Percentiles rank a stretch among this genome's conserved stretches.
phyloP scores from a whole-genome alignment of 2,888 invertebrate genomes.

The Drosophila lacicola region DNA sequence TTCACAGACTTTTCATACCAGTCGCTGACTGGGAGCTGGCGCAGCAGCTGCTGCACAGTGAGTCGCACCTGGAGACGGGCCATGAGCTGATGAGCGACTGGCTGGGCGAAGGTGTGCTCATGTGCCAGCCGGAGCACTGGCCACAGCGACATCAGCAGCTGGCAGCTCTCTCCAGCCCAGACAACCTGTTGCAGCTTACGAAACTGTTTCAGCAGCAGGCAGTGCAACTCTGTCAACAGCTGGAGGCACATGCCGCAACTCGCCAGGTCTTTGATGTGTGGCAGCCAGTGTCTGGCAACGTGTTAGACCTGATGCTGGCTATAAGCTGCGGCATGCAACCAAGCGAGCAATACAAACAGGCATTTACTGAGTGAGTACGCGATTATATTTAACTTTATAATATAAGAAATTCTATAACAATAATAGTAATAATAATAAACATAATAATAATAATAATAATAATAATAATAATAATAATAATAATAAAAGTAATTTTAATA shows the following conservation, averaged over 20 bases:
- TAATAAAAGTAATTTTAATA: too few relatives aligned
- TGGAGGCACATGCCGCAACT: slow-evolving; percentile 15
- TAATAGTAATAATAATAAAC: too few relatives aligned
- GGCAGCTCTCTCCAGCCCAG: slow-evolving; percentile 30
- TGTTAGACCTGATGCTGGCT: slow-evolving; percentile 47
- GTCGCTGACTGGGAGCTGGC: slow-evolving; percentile 62
- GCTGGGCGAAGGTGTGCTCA: slow-evolving; percentile 44
- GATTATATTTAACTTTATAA: too few relatives aligned
- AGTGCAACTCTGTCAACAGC: slow-evolving; percentile 16
- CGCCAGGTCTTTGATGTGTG: slow-evolving; percentile 48
- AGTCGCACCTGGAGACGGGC: slow-evolving; percentile 53
- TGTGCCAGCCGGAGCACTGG: slow-evolving; percentile 51
- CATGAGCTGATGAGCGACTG: slow-evolving; percentile 59
- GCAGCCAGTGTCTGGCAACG: slow-evolving; percentile 34
- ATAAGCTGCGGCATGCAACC: slow-evolving; percentile 52
- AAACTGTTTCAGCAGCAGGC: slow-evolving; percentile 42
- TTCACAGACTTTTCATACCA: slow-evolving; percentile 65
- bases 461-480: too few relatives aligned
- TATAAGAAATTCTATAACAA: too few relatives aligned
- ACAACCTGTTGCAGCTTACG: slow-evolving; percentile 24
- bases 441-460: too few relatives aligned
- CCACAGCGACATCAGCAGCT: slow-evolving; percentile 45
- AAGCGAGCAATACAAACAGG: slow-evolving; percentile 41
- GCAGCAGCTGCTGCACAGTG: slow-evolving; percentile 50
- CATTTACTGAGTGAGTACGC: slow-evolving; percentile 45